Evolutionary conservation across 2,888 invertebrate genomes (phyloP), one percentile per base, ranked within the genome.

Genomic region (Odontomyia ornata): DNA sequence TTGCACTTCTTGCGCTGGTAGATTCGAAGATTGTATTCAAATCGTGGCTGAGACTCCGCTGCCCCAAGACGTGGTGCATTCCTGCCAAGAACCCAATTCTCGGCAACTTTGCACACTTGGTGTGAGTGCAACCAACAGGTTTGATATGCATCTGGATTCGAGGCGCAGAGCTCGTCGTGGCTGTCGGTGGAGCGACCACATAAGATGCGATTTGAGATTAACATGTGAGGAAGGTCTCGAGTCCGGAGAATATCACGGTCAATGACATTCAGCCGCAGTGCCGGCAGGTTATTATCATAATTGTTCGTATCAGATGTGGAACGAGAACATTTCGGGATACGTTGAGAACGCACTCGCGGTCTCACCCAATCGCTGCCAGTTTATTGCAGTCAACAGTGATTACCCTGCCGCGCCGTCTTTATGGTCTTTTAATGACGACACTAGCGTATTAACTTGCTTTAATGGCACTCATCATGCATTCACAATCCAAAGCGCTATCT

Each of bases 191-290:
- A 47, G 47, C 21, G 36, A 3, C 36, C 69, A 47, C 43, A 18
- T 13, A 46, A 47, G 46, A 46, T 47, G 30, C 23, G 15, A 69
- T 69, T 18, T 13, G 25, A 46, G 36, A 46, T 30, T 69, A 43
- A 23, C 69, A 30, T 47, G 69, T 67, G 65, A 67, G 69, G 15
- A 36, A 36, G 36, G 9, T 36, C 36, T 36, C 69, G 11, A 47
- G 46, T 15, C 65, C 18, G 36, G 36, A 28, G 65, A 27, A 11
- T 30, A 72, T 18, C 43, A 72, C 71, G 71, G 71, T 72, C 71
- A 72, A 56, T 72, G 71, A 72, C 71, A 52, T 72, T 69, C 71
- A 15, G 23, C 28, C 43, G 43, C 21, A 46, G n/a, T 30, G 21
- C 5, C 47, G 46, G 21, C 46, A 21, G 47, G 69, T 23, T 47